These are phyloP conservation scores for Rhinoderma darwinii DNA, from an alignment of 2,113 vertebrate species.

Conservation along the genomic window DNA sequence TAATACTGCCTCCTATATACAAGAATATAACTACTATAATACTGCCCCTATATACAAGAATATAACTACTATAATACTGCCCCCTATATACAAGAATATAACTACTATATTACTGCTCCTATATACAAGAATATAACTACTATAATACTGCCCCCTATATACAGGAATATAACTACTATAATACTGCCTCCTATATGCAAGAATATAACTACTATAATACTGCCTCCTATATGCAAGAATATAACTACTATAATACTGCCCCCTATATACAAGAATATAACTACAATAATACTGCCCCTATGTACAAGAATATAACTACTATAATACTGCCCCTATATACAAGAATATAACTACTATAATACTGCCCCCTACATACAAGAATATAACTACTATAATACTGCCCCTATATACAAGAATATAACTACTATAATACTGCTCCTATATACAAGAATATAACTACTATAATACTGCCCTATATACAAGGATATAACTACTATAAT, in stretches of 20 bases:
- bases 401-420: neutral
- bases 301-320: too few species aligned
- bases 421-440: too few species aligned
- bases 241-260: too few species aligned
- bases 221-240: too few species aligned
- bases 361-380: neutral
- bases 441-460: too few species aligned
- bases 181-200: slow-evolving; percentile 1
- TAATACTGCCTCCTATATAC: slow-evolving; percentile 3
- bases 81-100: neutral
- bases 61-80: slow-evolving; percentile 5
- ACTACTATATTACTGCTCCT: slow-evolving; percentile 1
- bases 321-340: too few species aligned
- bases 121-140: slow-evolving; percentile 1
- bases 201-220: neutral
- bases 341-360: too few species aligned
- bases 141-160: neutral
- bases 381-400: slow-evolving; percentile 13
- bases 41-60: neutral
- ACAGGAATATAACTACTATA: neutral
- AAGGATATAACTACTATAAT: too few species aligned
- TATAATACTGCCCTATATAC: too few species aligned
- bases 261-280: too few species aligned
- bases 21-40: slow-evolving; percentile 6
- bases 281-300: too few species aligned